Base-by-base conservation (phyloP, 2,888 invertebrate genomes). In the Hyles lineata region DNA sequence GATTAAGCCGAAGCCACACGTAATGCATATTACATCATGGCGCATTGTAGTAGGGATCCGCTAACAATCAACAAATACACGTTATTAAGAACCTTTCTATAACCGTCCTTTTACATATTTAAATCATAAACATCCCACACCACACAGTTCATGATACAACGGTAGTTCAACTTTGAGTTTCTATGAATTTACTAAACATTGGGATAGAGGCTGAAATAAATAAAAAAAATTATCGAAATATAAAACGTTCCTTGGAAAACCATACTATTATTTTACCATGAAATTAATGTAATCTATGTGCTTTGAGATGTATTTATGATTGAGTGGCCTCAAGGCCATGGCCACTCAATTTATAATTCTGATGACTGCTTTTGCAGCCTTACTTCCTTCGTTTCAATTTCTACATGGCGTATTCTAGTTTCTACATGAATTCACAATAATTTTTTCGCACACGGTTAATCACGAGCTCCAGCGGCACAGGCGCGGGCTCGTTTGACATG, bases 1-100 rank as follows among this genome's bases (percentile, higher is more conserved):
- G 32, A 58, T 62, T 74, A 72, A n/a, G 23, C 55, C 23, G 52
- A 72, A 72, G 63, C 72, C 79, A 84, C 83, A 78, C 76, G 77
- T 83, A 92, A 91, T 93, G 91, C 90, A 94, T 94, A 93, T 92
- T 92, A 90, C 82, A 93, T 92, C 87, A 89, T 89, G 90, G 83
- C 83, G 85, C 82, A 89, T 92, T 92, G 91, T 89, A 11, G 91
- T 89, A 17, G 21, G 32, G 62, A 83, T 78, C 74, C 82, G 76
- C 87, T 92, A 93, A 93, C 87, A 89, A 92, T 87, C 83, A 89
- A 89, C 90, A 93, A 92, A 93, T 90, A 92, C 80, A 80, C 84
- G 85, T 89, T 89, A 89, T 87, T 87, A 88, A 62, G 43, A 62
- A 21, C 70, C 19, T 29, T 15, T 62, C 55, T 62, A 43, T 23